Base-by-base conservation (phyloP, 2,888 invertebrate genomes). In the Acanthosepion esculentum region DNA sequence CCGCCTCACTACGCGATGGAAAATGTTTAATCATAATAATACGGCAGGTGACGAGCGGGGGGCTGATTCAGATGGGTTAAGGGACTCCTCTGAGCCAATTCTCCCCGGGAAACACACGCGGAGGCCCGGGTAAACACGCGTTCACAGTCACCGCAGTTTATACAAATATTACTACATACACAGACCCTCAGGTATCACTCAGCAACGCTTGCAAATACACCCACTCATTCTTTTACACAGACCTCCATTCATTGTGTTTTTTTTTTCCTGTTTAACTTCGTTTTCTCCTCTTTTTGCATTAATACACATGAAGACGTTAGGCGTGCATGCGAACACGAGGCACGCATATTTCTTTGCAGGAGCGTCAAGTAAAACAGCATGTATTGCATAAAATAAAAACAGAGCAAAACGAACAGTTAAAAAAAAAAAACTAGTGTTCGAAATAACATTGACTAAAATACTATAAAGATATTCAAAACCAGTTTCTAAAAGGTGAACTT, bases 101-200 rank as follows among this genome's bases (percentile, higher is more conserved):
- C n/a, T 78, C 78, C n/a, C 78, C 78, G n/a, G 78, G 78, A 78
- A 78, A 78, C 78, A 7, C n/a, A 78, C 78, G 78, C n/a, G 6
- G n/a, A 78, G 15, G n/a, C 78, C 78, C 78, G n/a, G 15, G 78
- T 78, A 78, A 78, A 78, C 78, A 78, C n/a, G 78, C 78, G n/a
- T n/a, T 78, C 78, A 78, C 78, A 78, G 78, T 78, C 78, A 78
- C n/a, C n/a, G n/a, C 15, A n/a, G n/a, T 78, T 78, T 78, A n/a
- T 33, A n/a, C 78, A 78, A 78, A 78, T 78, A n/a, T 78, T 23
- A 59, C 59, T 59, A 20, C 59, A 59, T 59, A 59, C 59, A 59
- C 59, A 59, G 59, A n/a, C 12, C 78, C n/a, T 78, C 78, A n/a
- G n/a, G 78, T 78, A n/a, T n/a, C 78, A n/a, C 78, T 33, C 78